Percentiles rank a stretch among this genome's conserved stretches.
Conservation (phyloP, 2,113 vertebrate species). For the Zapus hudsonius region DNA sequence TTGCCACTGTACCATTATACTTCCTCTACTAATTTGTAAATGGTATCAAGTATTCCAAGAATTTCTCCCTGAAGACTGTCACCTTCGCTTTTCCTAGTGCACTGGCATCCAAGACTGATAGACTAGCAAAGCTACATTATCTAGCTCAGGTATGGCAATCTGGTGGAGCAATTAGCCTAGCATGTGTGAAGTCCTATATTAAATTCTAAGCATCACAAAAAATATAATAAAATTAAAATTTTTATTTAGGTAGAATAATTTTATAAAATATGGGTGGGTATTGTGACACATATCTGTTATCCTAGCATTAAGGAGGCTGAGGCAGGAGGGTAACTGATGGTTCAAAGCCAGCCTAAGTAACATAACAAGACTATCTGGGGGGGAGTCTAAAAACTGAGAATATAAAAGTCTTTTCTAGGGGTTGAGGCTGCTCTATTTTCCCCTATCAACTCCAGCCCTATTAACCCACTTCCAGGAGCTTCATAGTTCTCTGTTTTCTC, state of each 20-base stretch:
- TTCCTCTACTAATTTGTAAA: not conserved
- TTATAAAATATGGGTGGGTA: not conserved
- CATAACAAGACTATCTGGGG: not conserved
- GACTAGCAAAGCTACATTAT: not conserved
- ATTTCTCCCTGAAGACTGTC: not conserved
- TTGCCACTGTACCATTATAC: conserved; percentile 17
- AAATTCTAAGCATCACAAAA: not conserved
- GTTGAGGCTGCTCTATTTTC: not conserved
- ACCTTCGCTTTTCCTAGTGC: not conserved
- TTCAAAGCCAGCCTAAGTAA: not conserved
- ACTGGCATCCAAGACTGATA: not conserved
- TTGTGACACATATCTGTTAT: not conserved
- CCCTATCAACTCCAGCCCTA: not conserved
- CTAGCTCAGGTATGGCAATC: not conserved
- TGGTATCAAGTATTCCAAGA: not conserved
- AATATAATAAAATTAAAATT: not conserved
- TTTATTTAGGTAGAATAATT: not conserved
- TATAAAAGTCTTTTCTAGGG: not conserved
- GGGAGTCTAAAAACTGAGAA: not conserved
- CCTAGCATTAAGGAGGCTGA: not conserved
- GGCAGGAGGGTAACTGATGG: not conserved
- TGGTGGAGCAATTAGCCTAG: not conserved
- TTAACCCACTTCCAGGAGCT: conserved; percentile 5
- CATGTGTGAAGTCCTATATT: not conserved
- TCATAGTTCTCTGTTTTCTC: not conserved